Evolutionary conservation across 2,113 vertebrate genomes (phyloP), one percentile per base, ranked within the genome.

Genomic region (Gymnorhina tibicen): DNA sequence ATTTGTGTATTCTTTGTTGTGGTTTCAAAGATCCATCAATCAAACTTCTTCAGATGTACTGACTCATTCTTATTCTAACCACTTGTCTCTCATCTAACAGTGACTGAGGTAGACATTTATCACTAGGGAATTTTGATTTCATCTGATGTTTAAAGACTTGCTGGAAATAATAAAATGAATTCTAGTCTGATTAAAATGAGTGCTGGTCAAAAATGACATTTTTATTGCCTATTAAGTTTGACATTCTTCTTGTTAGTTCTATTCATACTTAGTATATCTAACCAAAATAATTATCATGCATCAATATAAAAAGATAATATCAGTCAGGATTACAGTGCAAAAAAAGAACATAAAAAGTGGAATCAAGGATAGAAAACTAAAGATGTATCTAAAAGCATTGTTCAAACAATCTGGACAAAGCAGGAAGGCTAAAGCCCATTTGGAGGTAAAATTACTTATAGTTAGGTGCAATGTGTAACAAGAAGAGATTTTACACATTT

Each of bases 111-210:
- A 88, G 76, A 60, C 52, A 49, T 94, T 75, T 89, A 64, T 64
- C 47, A 35, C 76, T 32, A 50, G 26, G 76, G 41, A 64, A 89
- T 92, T 87, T 93, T 91, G 66, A 76, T 91, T 89, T 87, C 18
- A 42, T 68, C 58, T 47, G 56, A 72, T 74, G 23, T 80, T 88
- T 81, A 83, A 93, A 92, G 37, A 49, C 52, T 78, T 87, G 75
- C 13, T 94, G 68, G 64, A 92, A 89, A 77, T 63, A 81, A 91
- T 92, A 77, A 85, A 63, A 91, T 68, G 37, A 95, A 82, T 91
- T 30, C 13, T 80, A 72, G 79, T 76, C 62, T 91, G n/a, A 86
- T 95, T 88, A 89, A 96, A 92, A 92, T 73, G 66, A 94, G 11
- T 70, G 10, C 63, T 85, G 86, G 69, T 62, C 92, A 80, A 82